Evolutionary conservation across 2,113 vertebrate genomes (phyloP), one percentile per base, ranked within the genome.

Genomic region (Pluvialis apricaria): DNA sequence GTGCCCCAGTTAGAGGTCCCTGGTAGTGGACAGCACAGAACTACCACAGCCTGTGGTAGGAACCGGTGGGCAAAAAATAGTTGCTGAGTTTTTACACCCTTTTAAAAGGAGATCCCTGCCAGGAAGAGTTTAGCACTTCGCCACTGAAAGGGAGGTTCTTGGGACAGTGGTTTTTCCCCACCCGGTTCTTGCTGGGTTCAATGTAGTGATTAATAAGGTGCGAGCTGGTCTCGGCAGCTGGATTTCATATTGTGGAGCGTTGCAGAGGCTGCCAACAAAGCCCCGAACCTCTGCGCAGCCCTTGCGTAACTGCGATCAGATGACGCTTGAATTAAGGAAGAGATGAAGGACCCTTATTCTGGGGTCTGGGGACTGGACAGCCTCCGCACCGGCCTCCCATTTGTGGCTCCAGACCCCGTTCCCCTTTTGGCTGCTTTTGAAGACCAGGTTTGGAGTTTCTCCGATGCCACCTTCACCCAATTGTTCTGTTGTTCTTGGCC

Each of bases 151-250:
- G 72, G 89, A 86, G 86, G 65, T 15, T 86, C 86, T 71, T 28
- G 76, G 91, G 80, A 62, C 80, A 22, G 96, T 40, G 92, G 76
- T 88, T 96, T 95, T 60, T 68, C 91, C 60, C 86, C 88, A 68
- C 52, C 92, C 77, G 1, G 2, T 72, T 14, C 57, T 64, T 78
- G 81, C 93, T 82, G 91, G 73, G 49, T 82, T 91, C 86, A 36
- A 13, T n/a, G 13, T 51, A 32, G 81, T 91, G 96, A 96, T 96
- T 92, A 94, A 97, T 96, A 92, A 96, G 88, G 88, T 95, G 94
- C 3, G 62, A 96, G 94, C 86, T 4, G 61, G 34, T 65, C 92
- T 57, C 69, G 65, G 84, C 95, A 94, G 96, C 94, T 94, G 94
- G 86, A 78, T 93, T 93, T 90, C 82, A 38, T 78, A 71, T 57